Evolutionary conservation across 1,140 invertebrate species (phyloP).

Genomic region (Zaprionus nigranus): DNA sequence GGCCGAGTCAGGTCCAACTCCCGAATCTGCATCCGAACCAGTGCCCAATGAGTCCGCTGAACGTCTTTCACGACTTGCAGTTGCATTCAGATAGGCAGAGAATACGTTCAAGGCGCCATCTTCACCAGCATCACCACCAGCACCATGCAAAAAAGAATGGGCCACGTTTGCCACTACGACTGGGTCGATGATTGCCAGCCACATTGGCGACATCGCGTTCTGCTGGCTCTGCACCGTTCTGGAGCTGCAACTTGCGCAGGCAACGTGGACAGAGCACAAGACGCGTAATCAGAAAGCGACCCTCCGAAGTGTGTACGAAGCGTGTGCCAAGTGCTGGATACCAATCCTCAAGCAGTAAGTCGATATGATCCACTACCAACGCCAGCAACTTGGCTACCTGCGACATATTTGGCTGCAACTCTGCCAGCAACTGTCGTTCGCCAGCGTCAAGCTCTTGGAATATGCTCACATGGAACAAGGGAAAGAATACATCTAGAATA

Average conservation of each 20-base stretch:
- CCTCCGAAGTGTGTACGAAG: slow-evolving; percentile 98
- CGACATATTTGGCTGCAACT: slow-evolving; percentile 89
- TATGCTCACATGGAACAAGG: slow-evolving; percentile 84
- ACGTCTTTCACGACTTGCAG: slow-evolving; percentile 66
- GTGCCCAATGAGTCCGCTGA: slow-evolving; percentile 77
- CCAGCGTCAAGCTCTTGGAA: slow-evolving; percentile 58
- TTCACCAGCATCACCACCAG: slow-evolving; percentile 61
- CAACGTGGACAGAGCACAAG: slow-evolving; percentile 96
- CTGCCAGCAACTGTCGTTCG: slow-evolving; percentile 60
- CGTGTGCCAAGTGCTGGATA: slow-evolving; percentile 97
- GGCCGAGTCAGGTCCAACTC: slow-evolving; percentile 86
- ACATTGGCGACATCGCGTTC: slow-evolving; percentile 74
- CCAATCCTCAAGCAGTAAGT: slow-evolving; percentile 99
- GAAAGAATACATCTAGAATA: slow-evolving; percentile 95
- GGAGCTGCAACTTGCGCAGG: slow-evolving; percentile 84
- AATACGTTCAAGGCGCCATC: slow-evolving; percentile 76
- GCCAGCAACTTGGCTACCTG: slow-evolving; percentile 94
- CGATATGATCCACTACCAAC: slow-evolving; percentile 97
- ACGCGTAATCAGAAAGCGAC: slow-evolving; percentile 97
- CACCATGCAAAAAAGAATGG: slow-evolving; percentile 63
- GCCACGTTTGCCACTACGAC: slow-evolving; percentile 55
- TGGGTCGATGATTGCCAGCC: slow-evolving; percentile 54
- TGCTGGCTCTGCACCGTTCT: slow-evolving; percentile 58
- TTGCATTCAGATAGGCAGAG: slow-evolving; percentile 78
- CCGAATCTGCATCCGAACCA: slow-evolving; percentile 87